These are phyloP conservation scores for Mystacornis crossleyi DNA, from an alignment of 2,113 vertebrate species.

Conservation along the genomic window DNA sequence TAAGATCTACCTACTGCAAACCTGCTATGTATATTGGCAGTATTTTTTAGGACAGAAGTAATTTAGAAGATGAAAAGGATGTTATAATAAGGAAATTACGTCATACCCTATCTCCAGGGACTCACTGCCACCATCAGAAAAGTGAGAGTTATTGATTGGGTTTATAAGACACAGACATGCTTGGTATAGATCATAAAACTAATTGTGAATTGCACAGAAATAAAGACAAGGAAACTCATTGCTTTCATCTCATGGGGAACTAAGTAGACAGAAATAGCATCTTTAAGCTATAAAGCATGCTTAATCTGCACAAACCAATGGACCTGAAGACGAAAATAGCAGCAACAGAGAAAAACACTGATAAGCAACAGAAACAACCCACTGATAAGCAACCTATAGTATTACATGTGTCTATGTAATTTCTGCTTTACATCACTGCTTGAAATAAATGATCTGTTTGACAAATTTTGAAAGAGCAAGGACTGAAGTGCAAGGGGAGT, in stretches of 20 bases:
- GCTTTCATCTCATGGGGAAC: conserved; percentile 16
- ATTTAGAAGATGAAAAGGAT: not conserved
- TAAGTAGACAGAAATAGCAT: conserved; percentile 21
- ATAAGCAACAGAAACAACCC: not conserved
- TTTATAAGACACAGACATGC: not conserved
- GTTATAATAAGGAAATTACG: conserved; percentile 19
- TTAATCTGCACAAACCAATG: not conserved
- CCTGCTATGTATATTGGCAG: not conserved
- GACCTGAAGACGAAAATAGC: not conserved
- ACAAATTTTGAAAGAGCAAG: not conserved
- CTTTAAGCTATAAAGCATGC: conserved; percentile 18
- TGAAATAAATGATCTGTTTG: not conserved
- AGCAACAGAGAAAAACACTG: not conserved
- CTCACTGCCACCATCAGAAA: not conserved
- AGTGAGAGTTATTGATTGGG: not conserved
- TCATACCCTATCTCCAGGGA: not conserved
- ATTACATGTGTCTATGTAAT: not conserved
- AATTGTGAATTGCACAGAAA: conserved; percentile 37
- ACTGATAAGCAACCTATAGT: not conserved
- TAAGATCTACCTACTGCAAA: not conserved
- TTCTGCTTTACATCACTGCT: not conserved
- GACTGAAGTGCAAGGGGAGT: not conserved
- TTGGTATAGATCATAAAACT: conserved; percentile 37
- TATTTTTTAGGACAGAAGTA: not conserved
- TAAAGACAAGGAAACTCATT: conserved; percentile 35